Base-by-base conservation (phyloP, 1,140 invertebrate species). In the Littorina saxatilis region DNA sequence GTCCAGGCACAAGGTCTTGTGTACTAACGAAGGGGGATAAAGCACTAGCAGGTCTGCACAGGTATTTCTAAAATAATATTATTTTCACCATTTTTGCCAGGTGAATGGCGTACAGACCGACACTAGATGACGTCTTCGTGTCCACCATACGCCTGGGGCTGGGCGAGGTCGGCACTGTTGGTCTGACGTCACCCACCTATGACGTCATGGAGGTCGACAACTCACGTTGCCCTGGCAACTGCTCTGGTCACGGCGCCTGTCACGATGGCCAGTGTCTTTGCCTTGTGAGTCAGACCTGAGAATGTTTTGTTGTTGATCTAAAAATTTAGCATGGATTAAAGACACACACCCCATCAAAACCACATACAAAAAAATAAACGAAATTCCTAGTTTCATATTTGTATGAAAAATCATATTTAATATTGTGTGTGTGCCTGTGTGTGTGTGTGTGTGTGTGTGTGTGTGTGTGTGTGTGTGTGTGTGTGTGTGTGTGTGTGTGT, bases 201-300 rank as follows among this genome's bases (percentile, higher is more conserved):
- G 70, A 47, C 39, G 39, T 73, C 70, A 73, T 73, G 70, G 23
- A 23, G 7, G 70, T 23, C 2, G 55, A 58, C 55, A 20, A 58
- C n/a, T 20, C 17, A 23, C 15, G 63, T 35, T 94, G 94, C 85
- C 92, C 92, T 72, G 93, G 93, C 74, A 95, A 96, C 92, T 97
- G 96, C 93, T 97, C 95, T 82, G 96, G 96, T n/a, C 95, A 96
- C 82, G 97, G 97, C 15, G 96, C 97, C 92, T 98, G 97, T 91
- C 94, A 96, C 83, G 96, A 98, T 91, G 96, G 97, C 61, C 96
- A 96, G 50, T 98, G 97, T 90, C 93, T 97, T 81, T 98, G 97
- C 91, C 96, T 97, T 93, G 97, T 98, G 89, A 94, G 94, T 76
- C 94, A 93, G 17, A 47, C 43, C n/a, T n/a, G n/a, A n/a, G n/a